Base-by-base conservation (phyloP, 1,140 invertebrate species). In the Myzus persicae region DNA sequence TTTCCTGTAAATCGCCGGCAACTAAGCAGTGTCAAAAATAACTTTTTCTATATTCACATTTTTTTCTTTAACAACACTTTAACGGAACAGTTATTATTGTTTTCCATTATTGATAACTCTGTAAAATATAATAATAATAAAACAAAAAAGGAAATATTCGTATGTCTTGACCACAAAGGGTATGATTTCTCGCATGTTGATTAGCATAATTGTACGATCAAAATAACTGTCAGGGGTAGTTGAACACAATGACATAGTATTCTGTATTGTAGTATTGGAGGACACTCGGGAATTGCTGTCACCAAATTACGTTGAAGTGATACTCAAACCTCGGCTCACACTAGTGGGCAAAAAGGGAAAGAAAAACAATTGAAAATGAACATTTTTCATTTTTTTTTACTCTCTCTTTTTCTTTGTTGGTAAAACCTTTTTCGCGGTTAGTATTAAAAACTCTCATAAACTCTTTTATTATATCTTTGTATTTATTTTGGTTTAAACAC, bases 251-350 rank as follows among this genome's bases (percentile, higher is more conserved):
- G 9, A 3, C 4, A n/a, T 76, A 31, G 84, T 42, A 31, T 44
- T 85, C 26, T 44, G 84, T 84, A 31, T 84, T 84, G 82, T 44
- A 85, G 26, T 44, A 85, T 85, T 85, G 9, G 84, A 85, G 40
- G 40, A 44, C 42, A 44, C 38, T 85, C 11, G 26, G 84, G 24
- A 87, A 87, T 87, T 87, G 31, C 31, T 87, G 31, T 87, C 42
- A 7, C 42, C 31, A 87, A 87, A 46, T 87, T 36, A n/a, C 44
- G 31, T 48, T 87, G 31, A 14, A 87, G 44, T 87, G 85, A 87
- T 87, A 87, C 44, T 46, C 85, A 87, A 36, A n/a, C 31, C 42
- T 87, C 46, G n/a, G 18, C 44, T 46, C 14, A n/a, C 26, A 85
- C 40, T 31, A n/a, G 11, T 76, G 59, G 9, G 24, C 9, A 42